Percentiles rank a stretch among this genome's conserved stretches.
Evolutionary conservation across 53 echinoderm and acorn worm genomes (phyloP).

Genomic region (Glandiceps talaboti): DNA sequence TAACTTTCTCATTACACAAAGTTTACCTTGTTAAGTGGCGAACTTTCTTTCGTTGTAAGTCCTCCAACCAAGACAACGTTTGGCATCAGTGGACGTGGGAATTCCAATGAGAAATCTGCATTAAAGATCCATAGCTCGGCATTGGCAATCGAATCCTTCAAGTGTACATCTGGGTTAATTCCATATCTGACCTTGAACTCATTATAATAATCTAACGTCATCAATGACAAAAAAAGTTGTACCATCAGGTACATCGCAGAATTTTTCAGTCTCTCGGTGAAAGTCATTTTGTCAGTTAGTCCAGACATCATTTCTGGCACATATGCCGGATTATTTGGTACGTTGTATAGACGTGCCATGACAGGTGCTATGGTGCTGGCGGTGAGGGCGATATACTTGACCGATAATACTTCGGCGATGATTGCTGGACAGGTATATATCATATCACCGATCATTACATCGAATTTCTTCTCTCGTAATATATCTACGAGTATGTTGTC

Average conservation of each 20-base stretch:
- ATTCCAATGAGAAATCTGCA: slow-evolving; percentile 8
- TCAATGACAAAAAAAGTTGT: too few relatives aligned
- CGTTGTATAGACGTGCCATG: slow-evolving; percentile 4
- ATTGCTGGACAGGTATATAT: too few relatives aligned
- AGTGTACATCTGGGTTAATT: slow-evolving; percentile 8
- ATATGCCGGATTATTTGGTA: slow-evolving; percentile 12
- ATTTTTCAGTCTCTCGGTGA: background rate
- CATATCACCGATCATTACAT: too few relatives aligned
- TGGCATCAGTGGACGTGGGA: slow-evolving; percentile 4
- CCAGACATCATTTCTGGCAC: background rate
- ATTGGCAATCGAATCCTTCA: background rate
- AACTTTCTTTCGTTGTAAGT: slow-evolving; percentile 24
- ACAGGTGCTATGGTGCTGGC: too few relatives aligned
- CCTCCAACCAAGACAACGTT: slow-evolving; percentile 48
- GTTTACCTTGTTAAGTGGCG: slow-evolving; percentile 49
- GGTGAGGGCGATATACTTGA: slow-evolving; percentile 11
- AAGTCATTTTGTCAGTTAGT: slow-evolving; percentile 16
- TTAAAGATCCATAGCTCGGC: slow-evolving; percentile 16
- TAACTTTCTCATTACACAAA: too few relatives aligned
- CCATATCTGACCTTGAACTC: slow-evolving; percentile 8
- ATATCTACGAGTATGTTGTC: slow-evolving; percentile 6
- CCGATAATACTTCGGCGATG: too few relatives aligned
- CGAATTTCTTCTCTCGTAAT: slow-evolving; percentile 1
- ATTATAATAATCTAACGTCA: too few relatives aligned
- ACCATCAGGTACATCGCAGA: slow-evolving; percentile 2